Evolutionary conservation across 2,797 vertebrate species (phyloP), one percentile per base, ranked within the genome.

Genomic region (Leptodactylus fallax): DNA sequence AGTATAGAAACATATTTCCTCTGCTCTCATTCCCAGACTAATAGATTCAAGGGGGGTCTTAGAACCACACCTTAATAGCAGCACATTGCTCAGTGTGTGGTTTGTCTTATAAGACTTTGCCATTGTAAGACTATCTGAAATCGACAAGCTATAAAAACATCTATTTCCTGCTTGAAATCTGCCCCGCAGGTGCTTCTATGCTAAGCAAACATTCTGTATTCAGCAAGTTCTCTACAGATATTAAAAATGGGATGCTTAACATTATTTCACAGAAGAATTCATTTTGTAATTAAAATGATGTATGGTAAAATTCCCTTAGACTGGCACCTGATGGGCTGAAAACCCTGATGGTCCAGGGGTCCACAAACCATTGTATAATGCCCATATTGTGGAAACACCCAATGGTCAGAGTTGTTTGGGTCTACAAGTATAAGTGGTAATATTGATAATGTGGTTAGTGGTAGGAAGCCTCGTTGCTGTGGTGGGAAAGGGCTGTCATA

Each of bases 81-180:
- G 84, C 27, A 60, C 84, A 89, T 83, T 86, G 76, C 88, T 86
- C 71, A 89, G 84, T 80, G 79, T 89, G 88, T 86, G 79, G 60
- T 67, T 86, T 67, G 72, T 19, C 82, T 63, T 76, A 69, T 81
- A 85, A 72, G 67, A 72, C 76, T 71, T 88, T 67, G 71, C 61
- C 65, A 86, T 83, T 82, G 71, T 69, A 82, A 82, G 58, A 72
- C 27, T 77, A 86, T 89, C 67, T 65, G 51, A 89, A 89, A 86
- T 80, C 47, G 27, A 86, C 83, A 89, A 82, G 84, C 71, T 89
- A 86, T 58, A n/a, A 89, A 82, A 89, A 89, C 88, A 89, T 86
- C 58, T n/a, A 86, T 77, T 86, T 86, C 79, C 84, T 83, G 36
- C 17, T 25, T 51, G 49, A 85, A n/a, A 81, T 82, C 71, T 78